Evolutionary conservation across 1,140 invertebrate species (phyloP), one percentile per base, ranked within the genome.

Genomic region (Heliconius himera): DNA sequence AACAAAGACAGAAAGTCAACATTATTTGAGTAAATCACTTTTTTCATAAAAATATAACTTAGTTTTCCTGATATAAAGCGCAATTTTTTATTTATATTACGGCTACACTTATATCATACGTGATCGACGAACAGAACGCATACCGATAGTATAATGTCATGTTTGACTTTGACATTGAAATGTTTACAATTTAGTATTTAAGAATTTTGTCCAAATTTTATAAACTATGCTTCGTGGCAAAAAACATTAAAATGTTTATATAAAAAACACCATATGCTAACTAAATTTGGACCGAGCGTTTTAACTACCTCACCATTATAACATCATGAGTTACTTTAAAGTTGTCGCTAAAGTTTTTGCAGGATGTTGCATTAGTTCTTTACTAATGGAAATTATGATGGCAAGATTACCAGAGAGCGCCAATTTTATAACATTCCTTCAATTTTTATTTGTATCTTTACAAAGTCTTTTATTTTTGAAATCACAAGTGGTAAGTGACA

Each of bases 321-420:
- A 38, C 70, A 41, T 8, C 70, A 90, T 90, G 89, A 74, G 33
- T 74, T 79, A 84, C 38, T 82, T 80, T n/a, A 86, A 77, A 80
- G 86, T 80, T 49, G 76, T 90, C 3, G 8, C 76, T 1, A 88
- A 92, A 82, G 89, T 94, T 72, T 93, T 94, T 80, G 9, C 87
- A 29, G 87, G 90, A 70, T 94, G 93, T 85, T 93, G 92, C 83
- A 78, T 82, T 20, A 93, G 88, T 84, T 82, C 90, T 75, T 93
- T 91, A 86, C 79, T 94, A 26, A 94, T 94, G 92, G 93, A 94
- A 92, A 92, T 94, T 78, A 79, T 94, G 70, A 91, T 94, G 90
- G 81, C 87, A 72, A 86, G 74, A 76, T 83, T 80, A 18, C 88
- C 93, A 18, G 70, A 89, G 26, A 88, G 87, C 82, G 91, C 91